Percentiles rank a stretch among this genome's conserved stretches.
Conservation (phyloP, 37 sponge, comb jelly and placozoan species). For the Mnemiopsis leidyi region DNA sequence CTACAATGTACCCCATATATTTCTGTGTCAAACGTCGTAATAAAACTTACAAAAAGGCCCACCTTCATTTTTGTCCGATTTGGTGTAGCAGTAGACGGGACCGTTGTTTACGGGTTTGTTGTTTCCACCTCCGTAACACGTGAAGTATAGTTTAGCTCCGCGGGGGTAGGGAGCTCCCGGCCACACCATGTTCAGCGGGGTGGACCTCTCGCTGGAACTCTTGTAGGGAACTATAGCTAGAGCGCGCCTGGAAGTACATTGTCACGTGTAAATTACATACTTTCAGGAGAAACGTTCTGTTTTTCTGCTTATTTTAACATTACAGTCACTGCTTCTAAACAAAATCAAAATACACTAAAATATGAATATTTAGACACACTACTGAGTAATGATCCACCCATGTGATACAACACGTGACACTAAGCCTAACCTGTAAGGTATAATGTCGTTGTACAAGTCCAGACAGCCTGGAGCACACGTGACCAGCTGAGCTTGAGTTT, state of each 20-base stretch:
- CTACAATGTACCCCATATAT: too few relatives aligned
- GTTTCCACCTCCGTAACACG: neutral
- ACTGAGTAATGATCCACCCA: too few relatives aligned
- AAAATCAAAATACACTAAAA: too few relatives aligned
- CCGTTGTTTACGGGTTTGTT: neutral
- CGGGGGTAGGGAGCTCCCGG: conserved; percentile 1
- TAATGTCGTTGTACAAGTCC: neutral
- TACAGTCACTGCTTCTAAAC: too few relatives aligned
- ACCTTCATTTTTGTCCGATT: neutral
- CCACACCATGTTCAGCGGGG: neutral
- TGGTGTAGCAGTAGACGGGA: neutral
- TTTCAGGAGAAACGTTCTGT: too few relatives aligned
- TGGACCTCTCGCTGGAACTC: neutral
- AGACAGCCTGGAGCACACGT: conserved; percentile 10
- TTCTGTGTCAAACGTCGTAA: neutral
- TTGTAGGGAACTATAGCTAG: neutral
- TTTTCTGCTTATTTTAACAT: too few relatives aligned
- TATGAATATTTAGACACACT: too few relatives aligned
- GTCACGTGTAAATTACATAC: too few relatives aligned
- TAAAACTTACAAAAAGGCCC: neutral
- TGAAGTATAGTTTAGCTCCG: conserved; percentile 8
- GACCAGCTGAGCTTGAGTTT: neutral
- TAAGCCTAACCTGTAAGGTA: conserved; percentile 14
- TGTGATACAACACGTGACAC: too few relatives aligned
- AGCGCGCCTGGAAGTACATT: neutral